Base-by-base conservation (phyloP, 2,888 invertebrate species). In the Diaphora mendica region DNA sequence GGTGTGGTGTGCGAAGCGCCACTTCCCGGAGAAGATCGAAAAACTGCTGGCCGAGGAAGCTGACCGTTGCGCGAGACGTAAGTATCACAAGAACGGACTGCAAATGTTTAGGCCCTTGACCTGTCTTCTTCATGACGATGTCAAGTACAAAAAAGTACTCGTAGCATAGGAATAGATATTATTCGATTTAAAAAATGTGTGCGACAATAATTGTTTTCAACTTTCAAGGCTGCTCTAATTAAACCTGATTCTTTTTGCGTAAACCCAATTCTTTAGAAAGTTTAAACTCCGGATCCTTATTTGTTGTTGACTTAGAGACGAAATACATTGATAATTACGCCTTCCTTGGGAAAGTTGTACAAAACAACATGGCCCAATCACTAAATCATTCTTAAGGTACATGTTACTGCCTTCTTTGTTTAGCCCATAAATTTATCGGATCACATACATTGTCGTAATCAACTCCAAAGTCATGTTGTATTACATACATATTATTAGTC, bases 11-110 rank as follows among this genome's bases (percentile, higher is more conserved):
- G 97, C 98, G 82, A 98, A 98, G 89, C 95, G 98, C 70, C 98
- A 98, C 92, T 98, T 98, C 91, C 98, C 98, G 0, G 98, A 98
- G 89, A 98, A 98, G 92, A 97, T 98, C 76, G 98, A 98, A 90
- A 98, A 98, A 88, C 96, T 98, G 5, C 96, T 98, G 70, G 97
- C 97, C 11, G 98, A 98, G 88, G 98, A 98, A 88, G 97, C 97
- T 64, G 97, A 97, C 87, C 95, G 97, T 86, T 97, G 97, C 91
- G 96, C 97, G 88, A 96, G 96, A 94, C 96, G 97, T 97, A 95
- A 96, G 96, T 96, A 84, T 65, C 76, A 76, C 64, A 65, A 64
- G 59, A 71, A 79, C 82, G 90, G 90, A 90, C 90, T 90, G 87
- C 91, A 91, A 92, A 87, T 92, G 90, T 92, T 92, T 92, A 92